A percentile compares a stretch with the other conserved stretches of the same genome.
Conservation (phyloP, 2,113 vertebrate genomes). For the Okapia johnstoni region DNA sequence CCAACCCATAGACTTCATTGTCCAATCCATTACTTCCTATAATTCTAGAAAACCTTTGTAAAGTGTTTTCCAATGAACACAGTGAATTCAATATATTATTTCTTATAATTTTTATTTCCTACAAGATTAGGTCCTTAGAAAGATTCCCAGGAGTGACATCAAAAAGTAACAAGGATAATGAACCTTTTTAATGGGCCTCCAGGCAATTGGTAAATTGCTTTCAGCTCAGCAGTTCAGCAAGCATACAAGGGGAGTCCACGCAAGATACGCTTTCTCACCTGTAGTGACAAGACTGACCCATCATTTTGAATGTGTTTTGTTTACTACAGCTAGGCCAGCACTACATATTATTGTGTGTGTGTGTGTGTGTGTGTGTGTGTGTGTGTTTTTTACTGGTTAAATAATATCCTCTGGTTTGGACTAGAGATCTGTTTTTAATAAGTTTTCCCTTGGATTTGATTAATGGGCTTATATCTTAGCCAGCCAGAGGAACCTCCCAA, state of each 20-base stretch:
- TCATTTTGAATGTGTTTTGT: fast-evolving
- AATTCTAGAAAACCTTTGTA: neutral
- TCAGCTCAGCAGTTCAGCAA: neutral
- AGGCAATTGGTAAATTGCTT: neutral
- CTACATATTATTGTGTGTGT: neutral
- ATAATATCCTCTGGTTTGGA: neutral
- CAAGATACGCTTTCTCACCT: neutral
- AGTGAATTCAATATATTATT: neutral
- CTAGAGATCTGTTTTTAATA: neutral
- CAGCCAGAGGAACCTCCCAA: neutral
- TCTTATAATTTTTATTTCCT: neutral
- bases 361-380: no score
- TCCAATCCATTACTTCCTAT: no score
- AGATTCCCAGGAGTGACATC: neutral
- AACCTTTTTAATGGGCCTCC: neutral
- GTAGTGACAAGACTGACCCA: neutral
- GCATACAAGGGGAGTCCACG: neutral
- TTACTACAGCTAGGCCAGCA: neutral
- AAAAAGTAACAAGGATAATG: neutral
- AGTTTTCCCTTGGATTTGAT: neutral
- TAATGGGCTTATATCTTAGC: neutral
- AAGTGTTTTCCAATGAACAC: neutral
- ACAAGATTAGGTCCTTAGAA: neutral
- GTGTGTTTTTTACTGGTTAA: neutral
- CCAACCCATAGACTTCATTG: neutral